These are phyloP conservation scores for Channa maculata DNA, from an alignment of 2,113 vertebrate genomes.

Conservation along the genomic window DNA sequence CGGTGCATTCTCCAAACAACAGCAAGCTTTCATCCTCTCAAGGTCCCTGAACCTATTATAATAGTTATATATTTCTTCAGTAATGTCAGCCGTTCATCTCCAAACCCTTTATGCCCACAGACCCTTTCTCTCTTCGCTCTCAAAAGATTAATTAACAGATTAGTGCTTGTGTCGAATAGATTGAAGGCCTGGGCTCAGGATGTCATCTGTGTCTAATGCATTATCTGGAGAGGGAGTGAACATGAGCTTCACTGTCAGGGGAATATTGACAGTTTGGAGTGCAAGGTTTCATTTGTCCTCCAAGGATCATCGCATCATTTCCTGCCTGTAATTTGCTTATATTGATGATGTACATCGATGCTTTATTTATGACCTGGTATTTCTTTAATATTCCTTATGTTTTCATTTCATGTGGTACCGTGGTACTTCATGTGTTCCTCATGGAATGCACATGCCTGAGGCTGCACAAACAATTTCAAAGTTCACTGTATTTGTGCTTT, in stretches of 20 bases:
- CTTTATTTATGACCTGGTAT: constrained; percentile 12
- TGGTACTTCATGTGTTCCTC: neutral
- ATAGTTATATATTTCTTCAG: constrained; percentile 49
- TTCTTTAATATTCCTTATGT: neutral
- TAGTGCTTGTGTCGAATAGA: constrained; percentile 58
- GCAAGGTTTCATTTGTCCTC: constrained; percentile 65
- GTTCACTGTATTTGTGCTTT: too few species aligned
- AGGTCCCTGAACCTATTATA: constrained; percentile 55
- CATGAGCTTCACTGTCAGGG: constrained; percentile 64
- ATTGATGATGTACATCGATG: constrained; percentile 24
- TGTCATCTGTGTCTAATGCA: constrained; percentile 73
- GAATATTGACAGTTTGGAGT: constrained; percentile 69
- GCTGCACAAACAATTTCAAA: neutral
- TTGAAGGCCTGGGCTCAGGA: constrained; percentile 43
- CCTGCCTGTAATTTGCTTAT: constrained; percentile 67
- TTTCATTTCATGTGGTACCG: too few species aligned
- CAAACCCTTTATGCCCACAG: constrained; percentile 17
- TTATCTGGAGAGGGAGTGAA: constrained; percentile 66
- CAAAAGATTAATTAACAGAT: constrained; percentile 79
- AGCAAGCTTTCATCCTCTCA: constrained; percentile 24
- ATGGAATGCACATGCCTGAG: neutral
- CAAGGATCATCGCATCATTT: constrained; percentile 65
- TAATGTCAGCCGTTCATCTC: constrained; percentile 37
- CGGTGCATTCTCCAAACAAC: constrained; percentile 40
- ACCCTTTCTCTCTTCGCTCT: constrained; percentile 12